phyloP scores from a whole-genome alignment of 2,888 invertebrate species.

The Apotomis betuletana region DNA sequence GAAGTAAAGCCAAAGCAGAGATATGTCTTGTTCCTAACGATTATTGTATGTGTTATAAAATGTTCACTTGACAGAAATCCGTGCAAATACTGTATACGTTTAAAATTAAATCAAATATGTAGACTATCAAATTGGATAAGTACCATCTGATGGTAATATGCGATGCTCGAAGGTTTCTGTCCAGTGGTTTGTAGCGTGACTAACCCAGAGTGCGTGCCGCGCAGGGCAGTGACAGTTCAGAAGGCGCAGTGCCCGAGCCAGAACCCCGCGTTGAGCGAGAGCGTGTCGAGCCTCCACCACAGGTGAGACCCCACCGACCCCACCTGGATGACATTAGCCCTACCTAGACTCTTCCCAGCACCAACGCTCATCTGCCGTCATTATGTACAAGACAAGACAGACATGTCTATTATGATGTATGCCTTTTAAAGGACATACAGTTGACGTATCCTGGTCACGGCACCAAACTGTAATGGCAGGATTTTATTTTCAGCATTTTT shows the following conservation, averaged over 20 bases:
- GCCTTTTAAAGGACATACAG: too few relatives aligned
- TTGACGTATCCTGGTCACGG: slow-evolving; percentile 13
- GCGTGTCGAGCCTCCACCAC: slow-evolving; percentile 32
- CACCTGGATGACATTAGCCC: background rate
- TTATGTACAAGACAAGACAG: too few relatives aligned
- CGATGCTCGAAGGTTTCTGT: background rate
- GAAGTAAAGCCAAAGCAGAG: too few relatives aligned
- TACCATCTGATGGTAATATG: too few relatives aligned
- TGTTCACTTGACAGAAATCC: background rate
- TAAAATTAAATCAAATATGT: too few relatives aligned
- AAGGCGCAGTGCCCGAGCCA: slow-evolving; percentile 51
- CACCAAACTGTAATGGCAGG: slow-evolving; percentile 6
- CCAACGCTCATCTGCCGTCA: too few relatives aligned
- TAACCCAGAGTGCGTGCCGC: slow-evolving; percentile 40
- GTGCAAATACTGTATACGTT: too few relatives aligned
- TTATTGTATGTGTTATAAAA: background rate
- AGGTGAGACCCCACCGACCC: slow-evolving; percentile 45
- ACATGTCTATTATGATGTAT: too few relatives aligned
- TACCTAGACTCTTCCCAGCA: too few relatives aligned
- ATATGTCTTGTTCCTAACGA: background rate
- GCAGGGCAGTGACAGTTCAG: slow-evolving; percentile 74
- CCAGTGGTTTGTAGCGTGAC: slow-evolving; percentile 5
- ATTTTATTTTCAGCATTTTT: background rate
- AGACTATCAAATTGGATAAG: too few relatives aligned
- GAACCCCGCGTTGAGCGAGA: slow-evolving; percentile 44